Conservation (phyloP, 2,888 invertebrate species). For the Epinotia bilunana region DNA sequence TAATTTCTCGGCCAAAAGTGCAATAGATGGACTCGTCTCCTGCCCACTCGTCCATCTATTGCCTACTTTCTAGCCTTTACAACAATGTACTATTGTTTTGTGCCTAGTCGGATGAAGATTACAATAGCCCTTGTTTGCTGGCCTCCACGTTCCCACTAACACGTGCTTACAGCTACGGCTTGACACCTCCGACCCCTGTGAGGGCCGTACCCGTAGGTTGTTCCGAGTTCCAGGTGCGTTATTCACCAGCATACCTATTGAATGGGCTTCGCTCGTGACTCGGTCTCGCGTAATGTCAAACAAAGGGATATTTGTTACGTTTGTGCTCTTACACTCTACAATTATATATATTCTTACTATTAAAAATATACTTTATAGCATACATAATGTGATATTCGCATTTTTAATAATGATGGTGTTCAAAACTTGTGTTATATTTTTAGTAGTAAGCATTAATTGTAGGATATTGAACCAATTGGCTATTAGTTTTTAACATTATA, state of each 20-base stretch:
- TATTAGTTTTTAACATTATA: not conserved
- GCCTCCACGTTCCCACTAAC: slow-evolving; percentile 3
- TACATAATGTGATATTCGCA: not conserved
- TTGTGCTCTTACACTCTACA: slow-evolving; percentile 34
- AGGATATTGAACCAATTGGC: slow-evolving; percentile 12
- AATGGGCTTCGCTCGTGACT: slow-evolving; percentile 27
- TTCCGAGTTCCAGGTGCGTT: slow-evolving; percentile 29
- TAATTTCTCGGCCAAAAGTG: too few species aligned
- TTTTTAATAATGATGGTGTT: not conserved
- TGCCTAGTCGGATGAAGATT: slow-evolving; percentile 32
- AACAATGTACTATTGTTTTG: slow-evolving; percentile 3
- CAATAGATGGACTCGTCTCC: too few species aligned
- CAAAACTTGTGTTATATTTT: not conserved
- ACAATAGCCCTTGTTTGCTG: slow-evolving; percentile 13
- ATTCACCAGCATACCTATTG: not conserved
- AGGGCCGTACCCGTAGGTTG: slow-evolving; percentile 26
- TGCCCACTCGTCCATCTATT: too few species aligned
- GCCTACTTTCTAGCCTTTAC: too few species aligned
- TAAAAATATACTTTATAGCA: not conserved
- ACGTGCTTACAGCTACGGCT: slow-evolving; percentile 24
- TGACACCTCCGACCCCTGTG: slow-evolving; percentile 16
- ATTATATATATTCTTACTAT: slow-evolving; percentile 17
- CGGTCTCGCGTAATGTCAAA: slow-evolving; percentile 8
- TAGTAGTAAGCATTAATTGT: slow-evolving; percentile 18
- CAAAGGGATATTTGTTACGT: not conserved